phyloP scores from a whole-genome alignment of 2,888 invertebrate genomes.

The Cantharis nigra region DNA sequence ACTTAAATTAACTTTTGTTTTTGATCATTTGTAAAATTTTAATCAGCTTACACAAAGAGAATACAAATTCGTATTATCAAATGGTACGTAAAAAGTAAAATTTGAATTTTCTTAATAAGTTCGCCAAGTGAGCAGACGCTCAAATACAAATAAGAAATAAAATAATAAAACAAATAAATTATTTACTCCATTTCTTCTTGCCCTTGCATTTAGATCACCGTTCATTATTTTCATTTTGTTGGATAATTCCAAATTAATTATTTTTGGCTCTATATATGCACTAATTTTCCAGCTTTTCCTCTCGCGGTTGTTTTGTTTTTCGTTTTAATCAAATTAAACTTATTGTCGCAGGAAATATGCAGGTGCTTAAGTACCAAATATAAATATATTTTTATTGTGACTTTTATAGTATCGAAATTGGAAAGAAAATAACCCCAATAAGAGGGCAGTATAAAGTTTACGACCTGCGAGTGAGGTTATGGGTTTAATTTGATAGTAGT shows the following conservation, averaged over 20 bases:
- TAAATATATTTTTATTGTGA: slow-evolving; percentile 31
- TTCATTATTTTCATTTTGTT: neutral
- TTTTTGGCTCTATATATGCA: neutral
- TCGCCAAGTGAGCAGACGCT: neutral
- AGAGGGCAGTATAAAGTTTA: slow-evolving; percentile 41
- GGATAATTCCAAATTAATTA: neutral
- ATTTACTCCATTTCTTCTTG: neutral
- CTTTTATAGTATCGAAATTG: slow-evolving; percentile 43
- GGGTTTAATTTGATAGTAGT: slow-evolving; percentile 26
- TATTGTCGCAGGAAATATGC: neutral
- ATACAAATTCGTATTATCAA: neutral
- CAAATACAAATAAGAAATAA: neutral
- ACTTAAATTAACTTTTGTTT: neutral
- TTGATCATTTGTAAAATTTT: neutral
- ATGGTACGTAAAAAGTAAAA: neutral
- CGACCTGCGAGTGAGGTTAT: slow-evolving; percentile 38
- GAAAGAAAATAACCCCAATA: slow-evolving; percentile 41
- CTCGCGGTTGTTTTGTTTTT: neutral
- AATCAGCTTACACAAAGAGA: neutral
- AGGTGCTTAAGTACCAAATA: neutral
- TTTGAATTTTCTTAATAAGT: neutral
- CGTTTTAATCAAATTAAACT: neutral
- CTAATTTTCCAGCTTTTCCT: neutral
- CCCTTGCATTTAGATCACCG: neutral
- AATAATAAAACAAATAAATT: neutral